phyloP scores from a whole-genome alignment of 2,888 invertebrate genomes.

The Hydraecia micacea region DNA sequence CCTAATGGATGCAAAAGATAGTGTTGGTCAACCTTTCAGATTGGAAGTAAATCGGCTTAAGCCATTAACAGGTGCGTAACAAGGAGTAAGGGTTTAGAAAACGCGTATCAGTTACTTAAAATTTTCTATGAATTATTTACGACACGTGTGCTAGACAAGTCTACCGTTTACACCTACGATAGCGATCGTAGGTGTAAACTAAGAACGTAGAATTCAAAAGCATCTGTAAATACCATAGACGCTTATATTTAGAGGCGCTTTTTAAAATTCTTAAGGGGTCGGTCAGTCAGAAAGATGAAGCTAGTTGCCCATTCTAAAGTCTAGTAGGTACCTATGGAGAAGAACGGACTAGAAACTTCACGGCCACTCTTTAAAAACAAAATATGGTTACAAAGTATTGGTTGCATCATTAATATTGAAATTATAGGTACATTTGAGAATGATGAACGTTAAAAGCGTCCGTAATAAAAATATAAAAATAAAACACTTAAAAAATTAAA shows the following conservation, averaged over 20 bases:
- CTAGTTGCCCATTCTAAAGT: no score
- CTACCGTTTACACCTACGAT: no score
- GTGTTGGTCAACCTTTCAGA: constrained; percentile 18
- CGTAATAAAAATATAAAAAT: neutral
- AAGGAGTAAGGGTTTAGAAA: neutral
- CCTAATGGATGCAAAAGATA: constrained; percentile 35
- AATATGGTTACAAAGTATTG: neutral
- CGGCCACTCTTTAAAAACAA: no score
- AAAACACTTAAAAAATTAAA: neutral
- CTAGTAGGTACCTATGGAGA: no score
- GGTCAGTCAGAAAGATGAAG: no score
- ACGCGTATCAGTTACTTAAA: constrained; percentile 2
- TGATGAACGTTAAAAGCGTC: neutral
- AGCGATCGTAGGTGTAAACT: neutral
- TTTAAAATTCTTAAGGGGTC: no score
- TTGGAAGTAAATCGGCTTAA: constrained; percentile 34
- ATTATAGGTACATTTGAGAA: neutral
- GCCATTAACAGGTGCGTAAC: constrained; percentile 27
- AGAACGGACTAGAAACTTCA: no score
- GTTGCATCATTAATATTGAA: neutral
- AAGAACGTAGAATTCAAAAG: neutral
- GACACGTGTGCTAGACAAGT: neutral
- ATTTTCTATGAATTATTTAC: constrained; percentile 33
- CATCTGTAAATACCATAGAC: neutral
- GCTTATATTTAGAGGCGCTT: neutral